Percentiles rank a stretch among this genome's conserved stretches.
These are phyloP conservation scores for Microcebus tavaratra DNA, from an alignment of 2,113 vertebrate genomes.

Conservation along the genomic window DNA sequence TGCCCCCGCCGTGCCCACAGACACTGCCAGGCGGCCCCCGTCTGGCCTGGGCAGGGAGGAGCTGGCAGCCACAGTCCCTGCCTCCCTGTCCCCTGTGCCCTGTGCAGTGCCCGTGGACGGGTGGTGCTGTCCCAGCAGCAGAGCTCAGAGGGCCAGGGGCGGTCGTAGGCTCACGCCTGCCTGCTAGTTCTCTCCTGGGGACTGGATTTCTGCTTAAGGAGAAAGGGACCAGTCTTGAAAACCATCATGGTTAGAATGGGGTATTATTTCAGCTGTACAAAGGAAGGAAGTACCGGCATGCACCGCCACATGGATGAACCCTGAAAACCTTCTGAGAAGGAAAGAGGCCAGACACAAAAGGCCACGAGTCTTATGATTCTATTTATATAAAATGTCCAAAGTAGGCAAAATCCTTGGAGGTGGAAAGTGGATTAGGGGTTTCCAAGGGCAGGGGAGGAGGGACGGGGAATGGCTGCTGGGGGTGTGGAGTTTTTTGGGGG, in stretches of 20 bases:
- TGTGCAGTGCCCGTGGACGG: not conserved
- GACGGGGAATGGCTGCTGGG: not conserved
- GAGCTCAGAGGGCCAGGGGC: not conserved
- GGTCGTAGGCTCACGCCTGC: rapidly evolving
- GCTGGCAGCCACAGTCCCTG: not conserved
- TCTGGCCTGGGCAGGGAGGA: not conserved
- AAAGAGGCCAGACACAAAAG: not conserved
- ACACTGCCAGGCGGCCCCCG: rapidly evolving
- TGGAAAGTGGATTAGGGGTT: not conserved
- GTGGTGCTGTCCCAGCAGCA: rapidly evolving
- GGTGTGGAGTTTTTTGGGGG: not conserved
- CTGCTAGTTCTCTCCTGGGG: not conserved
- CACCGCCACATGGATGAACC: rapidly evolving
- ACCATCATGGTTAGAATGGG: rapidly evolving
- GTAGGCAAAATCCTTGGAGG: not conserved
- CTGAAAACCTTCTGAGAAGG: rapidly evolving
- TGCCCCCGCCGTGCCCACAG: not conserved
- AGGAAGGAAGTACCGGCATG: rapidly evolving
- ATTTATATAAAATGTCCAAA: not conserved
- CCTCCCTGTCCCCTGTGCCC: rapidly evolving
- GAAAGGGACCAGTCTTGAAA: not conserved
- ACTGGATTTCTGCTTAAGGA: not conserved
- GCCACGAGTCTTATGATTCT: rapidly evolving
- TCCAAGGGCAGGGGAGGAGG: no score
- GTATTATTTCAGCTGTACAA: not conserved